Base-by-base conservation (phyloP, 2,113 vertebrate species). In the Eulemur macaco region DNA sequence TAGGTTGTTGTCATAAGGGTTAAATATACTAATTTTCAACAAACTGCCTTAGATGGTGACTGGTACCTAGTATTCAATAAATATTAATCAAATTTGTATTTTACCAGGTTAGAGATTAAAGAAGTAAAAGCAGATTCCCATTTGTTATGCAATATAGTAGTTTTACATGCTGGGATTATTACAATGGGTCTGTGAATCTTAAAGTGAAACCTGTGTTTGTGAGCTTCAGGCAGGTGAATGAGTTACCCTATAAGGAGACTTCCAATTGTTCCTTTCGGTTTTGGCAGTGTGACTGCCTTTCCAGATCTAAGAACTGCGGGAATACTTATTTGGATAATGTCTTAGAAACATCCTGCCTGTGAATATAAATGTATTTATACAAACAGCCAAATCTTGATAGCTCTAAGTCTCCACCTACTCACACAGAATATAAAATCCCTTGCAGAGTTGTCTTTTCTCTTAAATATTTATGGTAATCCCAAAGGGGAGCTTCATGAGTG, bases 1-100 rank as follows among this genome's bases (percentile, higher is more conserved):
- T 9, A 20, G 45, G 23, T 18, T 91, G 7, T 69, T 68, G 39
- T 45, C 81, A 58, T 58, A 47, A 68, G 81, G 50, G 78, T 52
- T 80, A 80, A 64, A 85, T 58, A 31, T n/a, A n/a, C 54, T 66
- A 39, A 93, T 92, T 95, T 96, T 97, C 31, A 78, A 25, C 60
- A 47, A 97, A 54, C 29, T 56, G 12, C 10, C 31, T 84, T 74
- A 64, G 50, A 86, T 8, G 52, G 34, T 47, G 68, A 85, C 42
- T 60, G 47, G 39, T 10, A 81, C 8, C 31, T 58, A 39, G 56
- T 68, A 94, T 42, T 82, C 37, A 86, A 39, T 77, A 69, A 81
- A 37, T 58, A 87, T 64, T 74, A 78, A 64, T 74, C 58, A 87
- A 34, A 80, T 81, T 47, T 84, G 5, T 71, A 76, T 94, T 84